Base-by-base conservation (phyloP, 1,140 invertebrate species). In the Sarcophaga peregrina region DNA sequence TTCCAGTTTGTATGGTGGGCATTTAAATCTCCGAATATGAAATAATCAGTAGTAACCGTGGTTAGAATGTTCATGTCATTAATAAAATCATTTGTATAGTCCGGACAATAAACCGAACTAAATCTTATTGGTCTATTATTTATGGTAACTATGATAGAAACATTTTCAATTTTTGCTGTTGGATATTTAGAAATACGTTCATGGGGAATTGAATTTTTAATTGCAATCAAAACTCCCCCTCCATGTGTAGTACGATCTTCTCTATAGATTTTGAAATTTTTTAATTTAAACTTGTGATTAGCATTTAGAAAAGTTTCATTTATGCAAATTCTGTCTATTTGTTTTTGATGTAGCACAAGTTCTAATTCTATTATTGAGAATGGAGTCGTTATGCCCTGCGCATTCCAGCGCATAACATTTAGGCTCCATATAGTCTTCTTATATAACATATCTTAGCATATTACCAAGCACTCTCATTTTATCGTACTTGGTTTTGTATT, bases 371-470 rank as follows among this genome's bases (percentile, higher is more conserved):
- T 4, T 17, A 37, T 72, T 5, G 62, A 3, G 5, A 3, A 4
- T 5, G 62, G n/a, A 5, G 62, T 72, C 9, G 62, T 72, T 10
- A 72, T 72, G 62, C 62, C 62, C 20, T 37, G n/a, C 3, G 62
- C 62, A 72, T 72, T 72, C 62, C 62, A 72, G n/a, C 20, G 62
- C 62, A 72, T 72, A 72, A 72, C 62, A 72, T 72, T 72, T 3
- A 72, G n/a, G 3, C 62, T 17, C n/a, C n/a, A 20, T 17, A 72
- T 72, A 17, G 68, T 72, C 11, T 20, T 72, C 9, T 72, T 20
- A 72, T 10, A 58, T 58, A 58, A 58, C 54, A 58, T 58, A 13
- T 58, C 54, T 58, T 1, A 58, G 54, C 54, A 58, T 58, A 13
- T 58, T 58, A 58, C n/a, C n/a, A n/a, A n/a, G n/a, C n/a, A n/a